Evolutionary conservation across 2,888 invertebrate genomes (phyloP).

Genomic region (Sussaba pulchella): DNA sequence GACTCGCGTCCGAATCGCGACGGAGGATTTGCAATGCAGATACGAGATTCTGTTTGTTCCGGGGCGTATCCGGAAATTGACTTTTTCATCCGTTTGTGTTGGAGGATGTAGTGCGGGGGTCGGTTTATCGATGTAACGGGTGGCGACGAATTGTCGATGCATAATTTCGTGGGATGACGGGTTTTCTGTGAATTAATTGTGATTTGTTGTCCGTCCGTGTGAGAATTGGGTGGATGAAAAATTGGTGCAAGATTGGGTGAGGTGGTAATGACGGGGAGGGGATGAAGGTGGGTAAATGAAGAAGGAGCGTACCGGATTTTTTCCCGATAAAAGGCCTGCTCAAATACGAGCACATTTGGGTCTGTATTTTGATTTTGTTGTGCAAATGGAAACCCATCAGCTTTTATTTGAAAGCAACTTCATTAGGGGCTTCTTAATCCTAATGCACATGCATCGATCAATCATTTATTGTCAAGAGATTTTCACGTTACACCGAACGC

Average conservation of each 20-base stretch:
- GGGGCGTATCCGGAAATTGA: background rate
- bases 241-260: no score
- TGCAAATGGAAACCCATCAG: no score
- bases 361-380: no score
- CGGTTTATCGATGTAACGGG: background rate
- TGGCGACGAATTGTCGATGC: background rate
- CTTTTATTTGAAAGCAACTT: no score
- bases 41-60: conserved; percentile 1
- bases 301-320: no score
- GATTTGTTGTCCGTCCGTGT: no score
- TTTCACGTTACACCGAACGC: conserved; percentile 10
- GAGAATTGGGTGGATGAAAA: no score
- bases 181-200: background rate
- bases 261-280: no score
- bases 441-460: conserved; percentile 6
- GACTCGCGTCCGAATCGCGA: background rate
- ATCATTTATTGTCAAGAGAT: conserved; percentile 22
- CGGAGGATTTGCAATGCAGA: conserved; percentile 8
- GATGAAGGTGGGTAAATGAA: no score
- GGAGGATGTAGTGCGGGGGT: background rate
- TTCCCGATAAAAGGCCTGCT: no score
- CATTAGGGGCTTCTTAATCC: no score
- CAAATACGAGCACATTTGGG: no score
- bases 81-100: background rate
- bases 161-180: background rate